phyloP scores from a whole-genome alignment of 2,113 vertebrate species.

The Choloepus hoffmanni region DNA sequence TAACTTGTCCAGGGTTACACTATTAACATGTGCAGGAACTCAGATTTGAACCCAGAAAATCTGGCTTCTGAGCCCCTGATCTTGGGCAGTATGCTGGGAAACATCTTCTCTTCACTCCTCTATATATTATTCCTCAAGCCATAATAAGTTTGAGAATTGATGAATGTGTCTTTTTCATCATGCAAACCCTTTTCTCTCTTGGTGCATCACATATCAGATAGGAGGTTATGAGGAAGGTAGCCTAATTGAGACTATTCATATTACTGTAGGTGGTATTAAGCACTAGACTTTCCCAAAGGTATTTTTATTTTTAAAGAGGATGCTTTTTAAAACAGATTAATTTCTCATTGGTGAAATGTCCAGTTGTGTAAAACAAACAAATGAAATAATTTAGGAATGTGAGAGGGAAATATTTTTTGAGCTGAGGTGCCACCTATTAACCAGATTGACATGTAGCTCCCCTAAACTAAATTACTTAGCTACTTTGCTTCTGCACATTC shows the following conservation, averaged over 20 bases:
- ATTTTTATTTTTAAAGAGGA: slow-evolving; percentile 58
- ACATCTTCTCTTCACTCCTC: not conserved
- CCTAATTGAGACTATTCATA: slow-evolving; percentile 35
- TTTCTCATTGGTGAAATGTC: not conserved
- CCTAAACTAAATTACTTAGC: not conserved
- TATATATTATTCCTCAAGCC: not conserved
- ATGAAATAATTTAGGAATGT: slow-evolving; percentile 28
- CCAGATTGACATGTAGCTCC: not conserved
- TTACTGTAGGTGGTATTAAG: slow-evolving; percentile 8
- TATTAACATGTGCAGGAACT: not conserved
- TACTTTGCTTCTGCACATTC: not conserved
- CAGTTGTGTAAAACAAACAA: slow-evolving; percentile 22
- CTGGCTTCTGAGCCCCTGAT: not conserved
- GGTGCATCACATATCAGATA: not conserved
- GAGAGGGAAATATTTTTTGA: slow-evolving; percentile 18
- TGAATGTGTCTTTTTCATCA: not conserved
- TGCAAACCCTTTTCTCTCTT: not conserved
- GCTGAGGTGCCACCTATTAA: not conserved
- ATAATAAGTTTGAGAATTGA: not conserved
- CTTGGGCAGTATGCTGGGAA: not conserved
- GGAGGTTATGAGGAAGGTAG: not conserved
- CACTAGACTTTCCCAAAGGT: slow-evolving; percentile 26
- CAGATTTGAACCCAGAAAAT: not conserved
- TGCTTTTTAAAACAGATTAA: slow-evolving; percentile 61
- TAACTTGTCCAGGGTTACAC: not conserved